These are phyloP conservation scores for Drosophila birchii DNA, from an alignment of 2,888 invertebrate genomes.

Conservation along the genomic window DNA sequence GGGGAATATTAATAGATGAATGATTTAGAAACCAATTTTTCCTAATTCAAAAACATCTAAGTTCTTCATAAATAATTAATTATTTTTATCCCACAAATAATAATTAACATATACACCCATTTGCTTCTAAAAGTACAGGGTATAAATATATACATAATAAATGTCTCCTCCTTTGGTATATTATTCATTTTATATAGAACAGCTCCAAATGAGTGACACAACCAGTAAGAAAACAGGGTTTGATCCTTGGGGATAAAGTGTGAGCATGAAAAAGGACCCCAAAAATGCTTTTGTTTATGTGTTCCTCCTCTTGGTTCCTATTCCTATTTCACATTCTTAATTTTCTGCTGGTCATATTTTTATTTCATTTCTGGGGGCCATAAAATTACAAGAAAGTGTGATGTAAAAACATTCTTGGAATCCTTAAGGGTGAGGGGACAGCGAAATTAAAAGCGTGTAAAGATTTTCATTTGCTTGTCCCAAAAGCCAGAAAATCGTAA, in stretches of 20 bases:
- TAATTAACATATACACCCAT: background rate
- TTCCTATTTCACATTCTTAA: constrained; percentile 20
- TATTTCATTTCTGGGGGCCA: constrained; percentile 61
- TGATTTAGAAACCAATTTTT: background rate
- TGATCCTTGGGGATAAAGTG: background rate
- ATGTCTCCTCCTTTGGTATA: background rate
- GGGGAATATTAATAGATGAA: background rate
- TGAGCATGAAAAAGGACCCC: background rate
- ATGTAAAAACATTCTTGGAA: constrained; percentile 56
- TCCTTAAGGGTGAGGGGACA: constrained; percentile 59
- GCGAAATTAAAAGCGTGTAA: constrained; percentile 75
- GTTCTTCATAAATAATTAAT: background rate
- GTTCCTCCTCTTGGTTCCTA: background rate
- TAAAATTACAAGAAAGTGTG: constrained; percentile 57
- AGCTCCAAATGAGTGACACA: constrained; percentile 58
- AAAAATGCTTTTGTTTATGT: constrained; percentile 1
- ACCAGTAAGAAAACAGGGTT: background rate
- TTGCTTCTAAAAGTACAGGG: background rate
- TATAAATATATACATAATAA: background rate
- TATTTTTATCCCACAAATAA: background rate
- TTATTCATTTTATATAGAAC: background rate
- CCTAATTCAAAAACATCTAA: background rate
- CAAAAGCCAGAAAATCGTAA: background rate
- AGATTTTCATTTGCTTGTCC: constrained; percentile 64
- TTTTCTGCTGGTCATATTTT: constrained; percentile 47